phyloP scores from a whole-genome alignment of 2,113 vertebrate genomes.

The Motacilla alba region DNA sequence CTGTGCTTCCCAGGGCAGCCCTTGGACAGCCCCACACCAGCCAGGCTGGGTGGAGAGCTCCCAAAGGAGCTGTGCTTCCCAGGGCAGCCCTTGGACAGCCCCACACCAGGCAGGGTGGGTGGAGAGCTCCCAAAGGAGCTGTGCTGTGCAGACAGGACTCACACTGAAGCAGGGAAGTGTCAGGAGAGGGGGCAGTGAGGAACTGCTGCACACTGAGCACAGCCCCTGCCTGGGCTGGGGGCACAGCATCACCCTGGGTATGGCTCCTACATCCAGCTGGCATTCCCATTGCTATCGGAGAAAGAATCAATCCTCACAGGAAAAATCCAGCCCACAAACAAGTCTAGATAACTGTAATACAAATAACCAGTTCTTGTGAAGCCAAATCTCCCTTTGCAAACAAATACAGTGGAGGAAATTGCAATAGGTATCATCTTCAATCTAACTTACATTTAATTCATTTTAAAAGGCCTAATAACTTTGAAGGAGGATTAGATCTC shows the following conservation, averaged over 20 bases:
- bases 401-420: neutral
- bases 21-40: neutral
- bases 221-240: neutral
- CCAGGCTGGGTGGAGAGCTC: neutral
- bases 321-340: neutral
- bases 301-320: neutral
- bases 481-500: neutral
- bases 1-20: neutral
- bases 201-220: rapidly evolving
- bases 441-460: neutral
- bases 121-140: neutral
- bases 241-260: rapidly evolving
- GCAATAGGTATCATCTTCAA: neutral
- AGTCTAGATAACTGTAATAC: neutral
- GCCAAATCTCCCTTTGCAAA: neutral
- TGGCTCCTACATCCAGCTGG: rapidly evolving
- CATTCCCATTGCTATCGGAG: neutral
- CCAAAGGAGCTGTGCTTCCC: neutral
- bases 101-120: rapidly evolving
- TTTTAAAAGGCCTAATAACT: neutral
- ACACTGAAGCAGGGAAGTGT: rapidly evolving
- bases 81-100: neutral
- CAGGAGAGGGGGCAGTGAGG: neutral
- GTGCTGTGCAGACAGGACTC: neutral
- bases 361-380: neutral